Evolutionary conservation across 2,888 invertebrate species (phyloP).

Genomic region (Drosophila mimetica): DNA sequence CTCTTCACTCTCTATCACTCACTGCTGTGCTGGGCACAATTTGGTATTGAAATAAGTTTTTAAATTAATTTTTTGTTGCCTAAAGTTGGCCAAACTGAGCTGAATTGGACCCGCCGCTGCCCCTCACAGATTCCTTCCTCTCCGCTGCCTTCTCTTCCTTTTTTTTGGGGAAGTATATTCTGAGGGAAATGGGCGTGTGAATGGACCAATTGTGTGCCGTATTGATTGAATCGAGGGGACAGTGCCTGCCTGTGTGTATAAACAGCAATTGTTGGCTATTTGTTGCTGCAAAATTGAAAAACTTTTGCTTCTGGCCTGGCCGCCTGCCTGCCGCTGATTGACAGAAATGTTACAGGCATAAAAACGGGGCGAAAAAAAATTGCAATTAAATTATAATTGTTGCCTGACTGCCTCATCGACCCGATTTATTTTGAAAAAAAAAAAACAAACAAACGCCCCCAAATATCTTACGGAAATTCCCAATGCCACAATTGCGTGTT

Average conservation of each 20-base stretch:
- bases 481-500: constrained; percentile 52
- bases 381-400: constrained; percentile 70
- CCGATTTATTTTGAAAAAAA: constrained; percentile 6
- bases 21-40: constrained; percentile 50
- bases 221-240: constrained; percentile 69
- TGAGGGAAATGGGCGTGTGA: constrained; percentile 73
- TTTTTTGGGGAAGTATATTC: not conserved
- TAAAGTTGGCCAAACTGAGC: constrained; percentile 63
- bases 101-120: constrained; percentile 20
- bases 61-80: constrained; percentile 76
- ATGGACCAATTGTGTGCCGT: constrained; percentile 73
- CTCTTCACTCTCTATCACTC: constrained; percentile 8
- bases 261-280: constrained; percentile 73
- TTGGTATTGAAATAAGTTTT: constrained; percentile 79
- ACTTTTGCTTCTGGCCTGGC: constrained; percentile 49
- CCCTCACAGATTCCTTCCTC: constrained; percentile 6
- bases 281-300: constrained; percentile 76
- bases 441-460: not conserved
- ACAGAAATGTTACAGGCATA: constrained; percentile 41
- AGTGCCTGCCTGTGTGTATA: constrained; percentile 35
- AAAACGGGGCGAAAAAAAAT: constrained; percentile 37
- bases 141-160: not conserved
- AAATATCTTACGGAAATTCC: constrained; percentile 27
- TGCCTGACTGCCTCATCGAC: constrained; percentile 20
- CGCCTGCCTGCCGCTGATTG: constrained; percentile 55